These are phyloP conservation scores for Apodemia duryi DNA, from an alignment of 2,888 invertebrate species.

Conservation along the genomic window DNA sequence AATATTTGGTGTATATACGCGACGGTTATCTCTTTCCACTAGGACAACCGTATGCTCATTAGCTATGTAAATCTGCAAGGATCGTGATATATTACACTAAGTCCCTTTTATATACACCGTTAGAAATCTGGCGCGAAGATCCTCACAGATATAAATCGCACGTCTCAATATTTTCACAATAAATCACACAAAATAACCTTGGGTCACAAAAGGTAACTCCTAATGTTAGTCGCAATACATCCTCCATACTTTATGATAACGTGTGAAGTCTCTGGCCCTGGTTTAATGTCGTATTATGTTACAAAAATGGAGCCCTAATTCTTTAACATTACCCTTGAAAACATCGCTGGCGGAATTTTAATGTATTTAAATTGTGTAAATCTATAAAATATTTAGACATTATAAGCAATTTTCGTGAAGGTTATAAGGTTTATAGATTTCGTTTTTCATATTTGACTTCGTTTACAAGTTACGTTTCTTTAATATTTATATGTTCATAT, in stretches of 20 bases:
- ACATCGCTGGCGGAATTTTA: background rate
- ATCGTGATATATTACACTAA: too few relatives aligned
- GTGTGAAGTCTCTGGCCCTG: conserved; percentile 28
- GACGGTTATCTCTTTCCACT: too few relatives aligned
- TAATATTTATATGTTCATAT: too few relatives aligned
- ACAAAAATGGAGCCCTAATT: conserved; percentile 32
- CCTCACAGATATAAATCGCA: background rate
- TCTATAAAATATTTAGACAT: background rate
- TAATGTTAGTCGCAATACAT: conserved; percentile 12
- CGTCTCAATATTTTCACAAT: conserved; percentile 3
- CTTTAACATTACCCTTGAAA: conserved; percentile 11
- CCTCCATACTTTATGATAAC: conserved; percentile 13
- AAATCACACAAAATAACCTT: background rate
- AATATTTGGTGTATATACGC: too few relatives aligned
- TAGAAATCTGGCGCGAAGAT: too few relatives aligned
- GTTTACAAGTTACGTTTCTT: too few relatives aligned
- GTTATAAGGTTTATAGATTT: background rate
- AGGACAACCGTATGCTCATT: too few relatives aligned
- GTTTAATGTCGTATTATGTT: conserved; percentile 36
- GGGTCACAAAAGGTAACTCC: conserved; percentile 4
- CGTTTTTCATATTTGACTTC: too few relatives aligned
- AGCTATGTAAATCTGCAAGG: too few relatives aligned
- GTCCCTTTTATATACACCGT: too few relatives aligned
- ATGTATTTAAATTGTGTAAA: conserved; percentile 4
- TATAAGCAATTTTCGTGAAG: background rate